A percentile compares a stretch with the other conserved stretches of the same genome.
Conservation (phyloP, 1,140 invertebrate species). For the Caerostris darwini region DNA sequence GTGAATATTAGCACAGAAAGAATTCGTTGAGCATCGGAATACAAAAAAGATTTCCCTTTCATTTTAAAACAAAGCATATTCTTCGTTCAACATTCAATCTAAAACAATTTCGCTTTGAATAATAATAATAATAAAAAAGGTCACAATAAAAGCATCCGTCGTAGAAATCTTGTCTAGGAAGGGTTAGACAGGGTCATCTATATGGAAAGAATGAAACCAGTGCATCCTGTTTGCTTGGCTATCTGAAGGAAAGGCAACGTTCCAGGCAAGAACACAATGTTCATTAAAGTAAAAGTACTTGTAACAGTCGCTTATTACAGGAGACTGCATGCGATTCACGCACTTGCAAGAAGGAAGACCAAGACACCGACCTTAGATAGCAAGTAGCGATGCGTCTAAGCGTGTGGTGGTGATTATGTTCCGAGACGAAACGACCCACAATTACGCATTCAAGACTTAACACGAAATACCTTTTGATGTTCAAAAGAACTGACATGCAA, state of each 20-base stretch:
- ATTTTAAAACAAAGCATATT: no score
- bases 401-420: background rate
- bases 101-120: background rate
- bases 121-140: background rate
- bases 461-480: background rate
- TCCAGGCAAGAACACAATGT: background rate
- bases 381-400: background rate
- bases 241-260: background rate
- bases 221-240: conserved; percentile 4
- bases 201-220: background rate
- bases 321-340: background rate
- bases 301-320: background rate
- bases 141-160: background rate
- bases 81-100: no score
- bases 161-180: background rate
- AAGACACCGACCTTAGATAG: conserved; percentile 22
- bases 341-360: background rate
- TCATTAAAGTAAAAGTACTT: conserved; percentile 27
- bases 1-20: no score
- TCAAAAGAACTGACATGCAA: background rate
- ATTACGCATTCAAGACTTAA: background rate
- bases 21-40: no score
- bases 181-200: background rate
- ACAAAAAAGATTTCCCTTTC: no score
- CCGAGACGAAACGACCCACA: background rate